Evolutionary conservation across 2,888 invertebrate genomes (phyloP).

Genomic region (Cactoblastis cactorum): DNA sequence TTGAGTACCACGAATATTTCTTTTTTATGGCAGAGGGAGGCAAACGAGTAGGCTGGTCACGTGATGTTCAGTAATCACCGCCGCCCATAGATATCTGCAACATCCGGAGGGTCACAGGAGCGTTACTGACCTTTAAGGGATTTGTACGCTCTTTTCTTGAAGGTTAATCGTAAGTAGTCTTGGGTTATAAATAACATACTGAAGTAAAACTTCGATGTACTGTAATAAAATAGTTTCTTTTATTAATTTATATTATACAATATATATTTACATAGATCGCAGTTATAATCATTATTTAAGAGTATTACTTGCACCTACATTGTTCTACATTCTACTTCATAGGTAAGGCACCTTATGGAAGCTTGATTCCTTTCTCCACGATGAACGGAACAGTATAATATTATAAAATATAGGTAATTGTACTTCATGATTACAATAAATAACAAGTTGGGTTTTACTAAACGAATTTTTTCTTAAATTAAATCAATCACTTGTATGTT

Average conservation of each 20-base stretch:
- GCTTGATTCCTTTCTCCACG: conserved; percentile 36
- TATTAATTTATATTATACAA: conserved; percentile 64
- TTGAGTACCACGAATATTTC: too few relatives aligned
- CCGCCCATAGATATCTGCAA: too few relatives aligned
- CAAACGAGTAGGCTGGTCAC: too few relatives aligned
- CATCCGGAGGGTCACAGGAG: too few relatives aligned
- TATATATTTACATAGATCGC: conserved; percentile 68
- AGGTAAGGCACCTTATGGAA: conserved; percentile 71
- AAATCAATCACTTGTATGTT: too few relatives aligned
- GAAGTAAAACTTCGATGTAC: conserved; percentile 42
- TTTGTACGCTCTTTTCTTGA: too few relatives aligned
- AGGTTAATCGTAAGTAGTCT: too few relatives aligned
- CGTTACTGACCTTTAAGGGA: too few relatives aligned
- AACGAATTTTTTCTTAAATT: too few relatives aligned
- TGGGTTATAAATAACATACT: too few relatives aligned
- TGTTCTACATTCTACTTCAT: conserved; percentile 34
- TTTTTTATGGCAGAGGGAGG: too few relatives aligned
- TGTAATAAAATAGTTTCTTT: conserved; percentile 76
- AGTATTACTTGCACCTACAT: conserved; percentile 72
- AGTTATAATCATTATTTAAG: conserved; percentile 57
- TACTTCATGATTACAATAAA: conserved; percentile 13
- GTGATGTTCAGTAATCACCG: too few relatives aligned
- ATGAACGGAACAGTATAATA: conserved; percentile 32
- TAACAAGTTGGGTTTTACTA: neutral
- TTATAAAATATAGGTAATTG: conserved; percentile 12